Conservation (phyloP, 1,140 invertebrate species). For the Magallana angulata region DNA sequence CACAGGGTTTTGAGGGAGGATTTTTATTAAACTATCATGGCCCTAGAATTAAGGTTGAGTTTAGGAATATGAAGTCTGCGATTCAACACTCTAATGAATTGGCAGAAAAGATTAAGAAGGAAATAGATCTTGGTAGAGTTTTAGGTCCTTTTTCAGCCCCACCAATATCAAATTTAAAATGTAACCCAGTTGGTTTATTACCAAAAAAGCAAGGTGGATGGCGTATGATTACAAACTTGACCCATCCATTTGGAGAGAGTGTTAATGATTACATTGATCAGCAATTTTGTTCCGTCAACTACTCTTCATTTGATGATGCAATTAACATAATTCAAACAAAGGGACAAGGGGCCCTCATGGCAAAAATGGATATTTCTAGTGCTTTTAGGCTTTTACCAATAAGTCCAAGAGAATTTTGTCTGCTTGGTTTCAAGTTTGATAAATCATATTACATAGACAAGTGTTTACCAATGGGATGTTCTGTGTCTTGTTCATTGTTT, state of each 20-base stretch:
- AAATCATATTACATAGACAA: constrained; percentile 33
- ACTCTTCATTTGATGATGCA: constrained; percentile 29
- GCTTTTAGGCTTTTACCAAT: constrained; percentile 37
- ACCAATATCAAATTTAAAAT: constrained; percentile 13
- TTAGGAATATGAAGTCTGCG: constrained; percentile 16
- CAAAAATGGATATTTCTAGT: background rate
- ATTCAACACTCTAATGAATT: background rate
- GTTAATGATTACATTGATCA: constrained; percentile 41
- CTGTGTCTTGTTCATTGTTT: constrained; percentile 29
- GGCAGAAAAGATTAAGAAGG: background rate
- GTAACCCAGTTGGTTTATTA: background rate
- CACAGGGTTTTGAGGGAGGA: constrained; percentile 20
- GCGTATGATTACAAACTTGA: background rate
- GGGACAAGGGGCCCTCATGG: constrained; percentile 28
- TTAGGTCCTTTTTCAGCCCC: background rate
- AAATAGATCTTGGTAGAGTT: constrained; percentile 6
- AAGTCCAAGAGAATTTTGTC: background rate
- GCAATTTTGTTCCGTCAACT: constrained; percentile 16
- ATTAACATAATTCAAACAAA: constrained; percentile 5
- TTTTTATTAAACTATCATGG: constrained; percentile 29
- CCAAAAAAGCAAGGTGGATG: constrained; percentile 14
- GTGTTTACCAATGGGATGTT: constrained; percentile 38
- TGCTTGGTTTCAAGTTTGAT: constrained; percentile 6
- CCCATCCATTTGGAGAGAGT: background rate
- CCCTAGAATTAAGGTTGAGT: background rate